These are phyloP conservation scores for Lapara coniferarum DNA, from an alignment of 2,888 invertebrate species.

Conservation along the genomic window DNA sequence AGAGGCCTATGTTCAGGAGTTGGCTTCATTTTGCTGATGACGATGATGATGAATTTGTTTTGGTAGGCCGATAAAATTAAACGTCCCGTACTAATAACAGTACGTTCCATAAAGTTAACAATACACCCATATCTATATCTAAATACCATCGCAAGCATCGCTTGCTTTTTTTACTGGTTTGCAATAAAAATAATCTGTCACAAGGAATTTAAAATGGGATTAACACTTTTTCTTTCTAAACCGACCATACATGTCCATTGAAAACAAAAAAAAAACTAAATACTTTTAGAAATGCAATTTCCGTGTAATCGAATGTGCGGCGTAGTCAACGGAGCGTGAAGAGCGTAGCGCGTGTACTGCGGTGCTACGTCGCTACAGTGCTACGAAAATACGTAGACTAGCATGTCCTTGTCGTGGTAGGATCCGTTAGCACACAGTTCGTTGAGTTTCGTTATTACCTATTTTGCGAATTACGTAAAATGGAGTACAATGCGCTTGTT, in stretches of 20 bases:
- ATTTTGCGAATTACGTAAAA: neutral
- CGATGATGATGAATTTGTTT: no score
- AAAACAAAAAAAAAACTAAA: neutral
- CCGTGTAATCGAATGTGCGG: conserved; percentile 11
- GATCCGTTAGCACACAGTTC: neutral
- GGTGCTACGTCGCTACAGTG: neutral
- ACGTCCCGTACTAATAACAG: no score
- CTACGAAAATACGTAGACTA: conserved; percentile 2
- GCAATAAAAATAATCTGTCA: no score
- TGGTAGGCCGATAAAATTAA: no score
- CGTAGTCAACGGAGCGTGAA: conserved; percentile 17
- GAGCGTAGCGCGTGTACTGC: neutral
- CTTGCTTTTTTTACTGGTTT: no score
- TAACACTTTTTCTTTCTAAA: neutral
- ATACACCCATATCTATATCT: no score
- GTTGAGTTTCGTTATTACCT: neutral
- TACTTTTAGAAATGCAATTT: conserved; percentile 13
- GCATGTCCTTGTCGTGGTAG: conserved; percentile 3
- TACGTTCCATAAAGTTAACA: no score
- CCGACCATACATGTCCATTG: neutral
- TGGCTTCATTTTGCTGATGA: no score
- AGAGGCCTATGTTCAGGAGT: no score
- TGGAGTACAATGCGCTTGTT: neutral
- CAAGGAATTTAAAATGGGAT: no score
- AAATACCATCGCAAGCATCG: no score